These are phyloP conservation scores for Uloborus plumipes DNA, from an alignment of 2,888 invertebrate species.

Conservation along the genomic window DNA sequence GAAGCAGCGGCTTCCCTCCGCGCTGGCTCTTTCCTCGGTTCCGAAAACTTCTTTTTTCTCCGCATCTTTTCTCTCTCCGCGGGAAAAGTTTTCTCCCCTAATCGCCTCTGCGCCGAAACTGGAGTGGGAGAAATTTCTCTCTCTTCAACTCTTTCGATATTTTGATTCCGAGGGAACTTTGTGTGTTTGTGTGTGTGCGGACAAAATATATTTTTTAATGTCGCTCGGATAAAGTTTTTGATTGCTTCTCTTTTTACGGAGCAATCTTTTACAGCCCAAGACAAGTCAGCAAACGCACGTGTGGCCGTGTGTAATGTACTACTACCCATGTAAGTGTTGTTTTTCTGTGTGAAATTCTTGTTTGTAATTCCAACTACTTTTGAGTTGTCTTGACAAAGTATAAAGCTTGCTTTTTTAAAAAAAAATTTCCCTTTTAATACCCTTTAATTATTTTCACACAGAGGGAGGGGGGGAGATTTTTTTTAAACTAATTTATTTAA, in stretches of 20 bases:
- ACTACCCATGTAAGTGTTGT: conserved; percentile 46
- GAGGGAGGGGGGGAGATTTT: too few species aligned
- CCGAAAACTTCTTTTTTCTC: conserved; percentile 50
- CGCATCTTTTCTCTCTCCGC: conserved; percentile 19
- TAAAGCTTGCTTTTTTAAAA: too few species aligned
- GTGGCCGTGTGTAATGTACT: conserved; percentile 26
- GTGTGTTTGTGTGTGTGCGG: conserved; percentile 8
- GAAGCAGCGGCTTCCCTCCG: conserved; percentile 43
- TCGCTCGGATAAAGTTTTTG: neutral
- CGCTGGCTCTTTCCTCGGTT: conserved; percentile 42
- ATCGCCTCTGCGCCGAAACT: too few species aligned
- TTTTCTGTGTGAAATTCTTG: neutral
- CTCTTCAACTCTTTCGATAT: too few species aligned
- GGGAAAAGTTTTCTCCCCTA: conserved; percentile 20
- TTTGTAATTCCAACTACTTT: too few species aligned
- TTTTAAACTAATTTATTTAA: too few species aligned
- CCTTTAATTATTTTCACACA: too few species aligned
- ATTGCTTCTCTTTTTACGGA: conserved; percentile 4
- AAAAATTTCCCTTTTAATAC: too few species aligned
- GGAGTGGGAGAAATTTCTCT: too few species aligned
- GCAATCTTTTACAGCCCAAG: conserved; percentile 8
- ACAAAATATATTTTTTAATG: neutral
- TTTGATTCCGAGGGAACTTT: neutral
- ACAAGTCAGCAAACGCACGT: neutral
- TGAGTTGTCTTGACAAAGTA: too few species aligned